phyloP scores from a whole-genome alignment of 2,113 vertebrate species.

The Cryptomyrus ogoouensis region DNA sequence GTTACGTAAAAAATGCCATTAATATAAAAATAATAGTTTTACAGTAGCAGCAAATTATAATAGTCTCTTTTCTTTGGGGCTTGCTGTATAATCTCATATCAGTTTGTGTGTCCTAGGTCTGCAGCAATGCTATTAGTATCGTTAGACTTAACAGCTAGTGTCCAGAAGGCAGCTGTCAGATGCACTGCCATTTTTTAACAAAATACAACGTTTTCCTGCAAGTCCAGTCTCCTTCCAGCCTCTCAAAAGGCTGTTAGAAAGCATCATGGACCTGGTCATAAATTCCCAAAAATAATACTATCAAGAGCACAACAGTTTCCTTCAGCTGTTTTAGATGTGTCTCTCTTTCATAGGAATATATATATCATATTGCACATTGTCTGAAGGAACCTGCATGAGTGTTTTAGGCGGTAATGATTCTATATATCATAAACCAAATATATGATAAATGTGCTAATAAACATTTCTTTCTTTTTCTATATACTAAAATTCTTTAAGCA shows the following conservation, averaged over 20 bases:
- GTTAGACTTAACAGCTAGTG: neutral
- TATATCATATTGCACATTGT: neutral
- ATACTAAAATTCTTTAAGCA: neutral
- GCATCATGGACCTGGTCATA: neutral
- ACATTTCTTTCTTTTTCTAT: conserved; percentile 3
- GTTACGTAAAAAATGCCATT: neutral
- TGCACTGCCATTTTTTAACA: neutral
- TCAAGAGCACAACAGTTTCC: neutral
- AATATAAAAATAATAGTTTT: neutral
- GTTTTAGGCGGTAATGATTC: too few relatives aligned
- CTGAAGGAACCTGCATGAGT: too few relatives aligned
- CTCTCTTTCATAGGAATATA: neutral
- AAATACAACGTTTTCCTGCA: neutral
- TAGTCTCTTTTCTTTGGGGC: neutral
- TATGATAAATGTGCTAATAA: neutral
- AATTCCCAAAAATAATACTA: neutral
- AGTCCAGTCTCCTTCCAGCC: neutral
- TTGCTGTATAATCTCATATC: neutral
- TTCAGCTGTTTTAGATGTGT: neutral
- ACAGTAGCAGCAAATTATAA: neutral
- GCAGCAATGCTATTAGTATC: neutral
- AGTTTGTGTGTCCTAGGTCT: neutral
- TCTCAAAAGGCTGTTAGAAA: neutral
- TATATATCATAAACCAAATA: neutral
- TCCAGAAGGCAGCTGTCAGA: neutral